Conservation (phyloP, 2,113 vertebrate genomes). For the Taxidea taxus region DNA sequence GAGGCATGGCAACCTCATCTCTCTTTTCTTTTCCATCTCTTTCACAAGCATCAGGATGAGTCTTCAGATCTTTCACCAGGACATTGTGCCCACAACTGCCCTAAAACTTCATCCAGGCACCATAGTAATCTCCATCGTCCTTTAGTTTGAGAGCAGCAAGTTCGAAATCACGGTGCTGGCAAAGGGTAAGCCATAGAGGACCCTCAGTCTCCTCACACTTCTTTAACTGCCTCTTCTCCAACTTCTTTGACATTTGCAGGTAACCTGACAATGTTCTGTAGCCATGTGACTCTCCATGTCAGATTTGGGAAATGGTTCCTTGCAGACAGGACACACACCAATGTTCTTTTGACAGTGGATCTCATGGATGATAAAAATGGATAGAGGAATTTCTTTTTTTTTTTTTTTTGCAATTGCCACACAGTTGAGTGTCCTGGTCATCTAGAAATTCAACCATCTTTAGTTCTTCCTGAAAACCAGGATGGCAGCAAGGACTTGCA, state of each 20-base stretch:
- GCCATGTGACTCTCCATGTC: constrained; percentile 91
- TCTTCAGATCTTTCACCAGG: constrained; percentile 88
- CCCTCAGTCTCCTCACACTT: constrained; percentile 88
- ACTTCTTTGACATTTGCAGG: constrained; percentile 94
- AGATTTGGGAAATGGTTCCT: constrained; percentile 90
- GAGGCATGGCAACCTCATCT: constrained; percentile 62
- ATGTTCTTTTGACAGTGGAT: constrained; percentile 96
- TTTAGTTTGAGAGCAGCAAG: constrained; percentile 87
- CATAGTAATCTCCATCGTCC: constrained; percentile 95
- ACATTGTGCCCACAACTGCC: constrained; percentile 88
- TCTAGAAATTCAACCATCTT: constrained; percentile 79
- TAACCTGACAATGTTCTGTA: constrained; percentile 90
- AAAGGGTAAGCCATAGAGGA: constrained; percentile 87
- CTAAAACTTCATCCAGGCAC: constrained; percentile 92
- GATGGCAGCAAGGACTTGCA: too few species aligned
- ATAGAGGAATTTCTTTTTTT: constrained; percentile 92
- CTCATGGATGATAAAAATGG: constrained; percentile 95
- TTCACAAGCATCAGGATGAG: constrained; percentile 89
- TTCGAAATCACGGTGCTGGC: constrained; percentile 94
- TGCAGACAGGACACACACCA: constrained; percentile 89
- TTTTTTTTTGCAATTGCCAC: constrained; percentile 91
- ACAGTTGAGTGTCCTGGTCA: constrained; percentile 78
- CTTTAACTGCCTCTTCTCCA: constrained; percentile 89
- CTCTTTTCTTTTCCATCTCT: constrained; percentile 79
- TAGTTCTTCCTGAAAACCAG: neutral